A percentile compares a stretch with the other conserved stretches of the same genome.
Evolutionary conservation across 2,797 vertebrate genomes (phyloP).

Genomic region (Hozukius guyotensis): DNA sequence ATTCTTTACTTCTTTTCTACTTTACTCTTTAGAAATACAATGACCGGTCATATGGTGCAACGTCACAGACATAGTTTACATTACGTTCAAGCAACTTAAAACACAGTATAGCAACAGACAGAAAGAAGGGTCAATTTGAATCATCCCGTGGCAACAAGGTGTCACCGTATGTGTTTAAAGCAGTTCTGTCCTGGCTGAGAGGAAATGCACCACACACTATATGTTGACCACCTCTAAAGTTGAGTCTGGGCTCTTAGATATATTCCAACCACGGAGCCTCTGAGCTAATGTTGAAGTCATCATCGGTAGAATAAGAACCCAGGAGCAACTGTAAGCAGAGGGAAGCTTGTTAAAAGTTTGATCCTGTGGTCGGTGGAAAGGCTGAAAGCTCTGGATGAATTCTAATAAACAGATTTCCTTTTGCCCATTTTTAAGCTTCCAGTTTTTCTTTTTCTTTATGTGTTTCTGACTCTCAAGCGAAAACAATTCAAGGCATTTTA

Average conservation of each 20-base stretch:
- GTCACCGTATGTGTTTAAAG: not conserved
- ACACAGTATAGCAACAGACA: not conserved
- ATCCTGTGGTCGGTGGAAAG: slow-evolving; percentile 19
- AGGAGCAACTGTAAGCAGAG: not conserved
- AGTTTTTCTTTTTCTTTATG: not conserved
- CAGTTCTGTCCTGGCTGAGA: not conserved
- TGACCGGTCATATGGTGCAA: not conserved
- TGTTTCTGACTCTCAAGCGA: not conserved
- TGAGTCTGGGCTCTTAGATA: slow-evolving; percentile 43
- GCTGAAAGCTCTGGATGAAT: not conserved
- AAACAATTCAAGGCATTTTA: not conserved
- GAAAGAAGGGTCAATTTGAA: not conserved
- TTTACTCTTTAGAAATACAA: too few species aligned
- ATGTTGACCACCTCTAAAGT: slow-evolving; percentile 18
- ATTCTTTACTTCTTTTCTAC: too few species aligned
- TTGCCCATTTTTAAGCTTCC: not conserved
- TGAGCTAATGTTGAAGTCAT: slow-evolving; percentile 40
- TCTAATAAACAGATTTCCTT: not conserved
- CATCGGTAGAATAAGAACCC: not conserved
- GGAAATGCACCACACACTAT: slow-evolving; percentile 11
- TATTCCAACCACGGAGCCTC: slow-evolving; percentile 36
- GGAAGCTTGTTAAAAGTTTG: not conserved
- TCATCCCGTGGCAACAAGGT: not conserved
- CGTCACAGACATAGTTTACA: not conserved
- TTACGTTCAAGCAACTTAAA: not conserved